Base-by-base conservation (phyloP, 92 coral and sea anemone species). In the Chrysogorgia sp. region DNA sequence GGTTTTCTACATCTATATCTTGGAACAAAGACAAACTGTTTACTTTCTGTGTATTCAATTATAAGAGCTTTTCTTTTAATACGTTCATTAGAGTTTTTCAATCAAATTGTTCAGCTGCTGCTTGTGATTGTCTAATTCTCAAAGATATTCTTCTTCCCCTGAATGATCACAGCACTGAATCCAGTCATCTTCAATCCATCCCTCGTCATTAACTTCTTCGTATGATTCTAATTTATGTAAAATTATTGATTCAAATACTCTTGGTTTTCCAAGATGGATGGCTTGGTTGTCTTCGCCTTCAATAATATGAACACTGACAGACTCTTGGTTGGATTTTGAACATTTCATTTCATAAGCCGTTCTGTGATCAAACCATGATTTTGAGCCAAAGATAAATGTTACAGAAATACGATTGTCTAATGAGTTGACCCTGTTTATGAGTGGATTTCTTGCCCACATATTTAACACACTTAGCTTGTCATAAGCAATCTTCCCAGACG, bases 291-390 rank as follows among this genome's bases (percentile, higher is more conserved):
- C 96, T 49, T 89, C 69, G 17, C 79, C 64, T 80, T 86, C 85
- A 15, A 94, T 93, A 48, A 94, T 91, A 81, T 79, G 85, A 53
- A 94, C 89, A 59, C 72, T 80, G 19, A 94, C 98, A 7, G 65
- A 69, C 80, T 75, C 85, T 62, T 87, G 83, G 40, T 94, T 92
- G 8, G 89, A 78, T 41, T 96, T 86, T n/a, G 67, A 80, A 67
- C 90, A 94, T 65, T 91, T 94, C 45, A 94, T 79, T 82, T 94
- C 98, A 81, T 94, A 94, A 35, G 98, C 98, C 41, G 98, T 85
- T 60, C 98, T 90, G 76, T 94, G 98, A 58, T 94, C 98, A 57
- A 91, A 81, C 71, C 88, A 94, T 10, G 96, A 84, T 5, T 88
- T 76, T 3, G 98, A 84, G 15, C 98, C 98, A 83, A 91, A 91